phyloP scores from a whole-genome alignment of 2,113 vertebrate genomes.

The Sceloporus tristichus region DNA sequence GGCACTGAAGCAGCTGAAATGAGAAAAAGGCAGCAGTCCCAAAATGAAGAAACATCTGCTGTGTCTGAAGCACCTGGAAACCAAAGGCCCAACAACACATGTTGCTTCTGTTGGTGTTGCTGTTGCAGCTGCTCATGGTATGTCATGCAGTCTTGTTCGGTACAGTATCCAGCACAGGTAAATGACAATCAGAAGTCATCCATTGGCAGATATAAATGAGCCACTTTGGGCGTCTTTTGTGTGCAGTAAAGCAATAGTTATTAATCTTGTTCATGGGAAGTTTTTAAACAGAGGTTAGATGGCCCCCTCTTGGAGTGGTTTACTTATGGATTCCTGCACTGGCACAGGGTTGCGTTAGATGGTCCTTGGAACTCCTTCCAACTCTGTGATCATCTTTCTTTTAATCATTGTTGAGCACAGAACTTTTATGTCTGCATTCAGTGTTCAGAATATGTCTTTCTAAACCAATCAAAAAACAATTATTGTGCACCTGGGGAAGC shows the following conservation, averaged over 20 bases:
- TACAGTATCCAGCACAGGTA: slow-evolving; percentile 39
- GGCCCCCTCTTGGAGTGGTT: too few relatives aligned
- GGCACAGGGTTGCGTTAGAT: too few relatives aligned
- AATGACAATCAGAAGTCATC: background rate
- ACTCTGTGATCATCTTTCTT: background rate
- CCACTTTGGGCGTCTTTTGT: background rate
- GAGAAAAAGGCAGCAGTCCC: slow-evolving; percentile 85
- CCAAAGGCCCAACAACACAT: slow-evolving; percentile 86
- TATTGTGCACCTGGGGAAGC: background rate
- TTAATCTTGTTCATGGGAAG: too few relatives aligned
- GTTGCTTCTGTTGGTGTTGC: slow-evolving; percentile 88
- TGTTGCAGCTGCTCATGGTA: slow-evolving; percentile 90
- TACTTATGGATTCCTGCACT: too few relatives aligned
- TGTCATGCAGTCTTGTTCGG: slow-evolving; percentile 62
- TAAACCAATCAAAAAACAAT: background rate
- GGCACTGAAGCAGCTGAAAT: slow-evolving; percentile 80
- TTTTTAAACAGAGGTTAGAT: too few relatives aligned
- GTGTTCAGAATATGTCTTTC: background rate
- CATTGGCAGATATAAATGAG: background rate
- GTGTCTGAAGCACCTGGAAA: slow-evolving; percentile 81
- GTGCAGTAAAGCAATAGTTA: background rate
- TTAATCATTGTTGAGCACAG: background rate
- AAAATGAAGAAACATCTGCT: slow-evolving; percentile 83
- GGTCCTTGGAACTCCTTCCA: too few relatives aligned
- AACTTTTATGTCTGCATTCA: background rate